Base-by-base conservation (phyloP, 1,140 invertebrate species). In the Bactericera cockerelli region DNA sequence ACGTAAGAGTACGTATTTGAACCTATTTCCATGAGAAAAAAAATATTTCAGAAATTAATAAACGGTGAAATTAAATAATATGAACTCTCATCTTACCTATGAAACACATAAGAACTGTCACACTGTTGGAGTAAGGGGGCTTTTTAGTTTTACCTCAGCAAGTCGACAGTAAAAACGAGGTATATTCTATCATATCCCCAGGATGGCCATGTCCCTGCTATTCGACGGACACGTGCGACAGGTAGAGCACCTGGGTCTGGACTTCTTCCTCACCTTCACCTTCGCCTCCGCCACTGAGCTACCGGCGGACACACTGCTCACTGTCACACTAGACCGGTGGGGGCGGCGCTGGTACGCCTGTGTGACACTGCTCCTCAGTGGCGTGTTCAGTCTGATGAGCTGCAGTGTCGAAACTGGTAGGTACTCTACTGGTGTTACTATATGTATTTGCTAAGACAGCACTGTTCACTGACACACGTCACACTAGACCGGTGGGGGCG, bases 191-290 rank as follows among this genome's bases (percentile, higher is more conserved):
- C n/a, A n/a, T 59, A 72, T 25, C 59, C 61, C 13, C 61, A 81
- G 80, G 80, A 89, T 92, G 84, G 77, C 81, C 13, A 84, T 92
- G 58, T 89, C 86, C 1, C 67, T 93, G 68, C 82, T 89, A 1
- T 92, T 91, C 66, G 87, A 91, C 65, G 88, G 87, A 1, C 87
- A 91, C 67, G 87, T 89, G 1, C 74, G 87, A 66, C 89, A 89
- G 64, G 86, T 89, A 1, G 83, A 85, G 19, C 82, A 86, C 28
- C 72, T 91, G 4, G 86, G 83, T 1, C 69, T 89, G 61, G 81
- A 89, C 64, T 77, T 90, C 1, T 92, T 90, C 67, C 66, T 88
- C 26, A 88, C 87, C 1, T 92, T 91, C 67, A 87, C 86, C 1
- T 77, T 91, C 1, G 87, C 87, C 0, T 82, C 84, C 13, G 82